Base-by-base conservation (phyloP, 2,113 vertebrate species). In the Anguilla japonica region DNA sequence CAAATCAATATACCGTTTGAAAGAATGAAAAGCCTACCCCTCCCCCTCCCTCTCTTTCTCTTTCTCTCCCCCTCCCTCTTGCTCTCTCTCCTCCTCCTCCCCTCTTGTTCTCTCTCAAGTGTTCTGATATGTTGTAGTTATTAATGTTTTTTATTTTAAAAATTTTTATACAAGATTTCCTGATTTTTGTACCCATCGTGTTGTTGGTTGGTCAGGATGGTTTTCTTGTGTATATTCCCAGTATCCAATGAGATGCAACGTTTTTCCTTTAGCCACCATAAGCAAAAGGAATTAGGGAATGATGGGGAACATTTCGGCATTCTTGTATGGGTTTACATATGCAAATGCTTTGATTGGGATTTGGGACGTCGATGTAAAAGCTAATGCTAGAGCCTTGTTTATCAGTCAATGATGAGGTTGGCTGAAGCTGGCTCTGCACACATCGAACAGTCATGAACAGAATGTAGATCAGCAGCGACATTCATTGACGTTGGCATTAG, bases 1-100 rank as follows among this genome's bases (percentile, higher is more conserved):
- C 22, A 85, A 57, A 83, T 83, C 63, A 20, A 60, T 16, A 50
- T 82, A 0, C 16, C 34, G n/a, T 56, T 56, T 85, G 80, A 43
- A 81, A 8, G 39, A n/a, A 50, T 26, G 13, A 85, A 80, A 79
- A 40, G 78, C 84, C 79, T 57, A 41, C 71, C 80, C 41, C 41
- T n/a, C 22, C 57, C 39, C 57, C 39, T n/a, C 41, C 18, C 15
- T 41, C 50, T 57, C 34, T 13, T 75, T 75, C 13, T 71, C 2
- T 75, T 2, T 75, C 26, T 9, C 2, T 13, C 6, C 13, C 13
- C 13, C 50, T 53, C 13, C 11, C 13, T 14, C 13, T 53, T 14
- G 13, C 50, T 46, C 43, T 46, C 43, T 46, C 43, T 46, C 43
- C 43, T 34, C 34, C 34, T 34, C 34, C 34, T 34, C 34, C 34